Conservation (phyloP, 92 coral and sea anemone species). For the Scolanthus callimorphus region DNA sequence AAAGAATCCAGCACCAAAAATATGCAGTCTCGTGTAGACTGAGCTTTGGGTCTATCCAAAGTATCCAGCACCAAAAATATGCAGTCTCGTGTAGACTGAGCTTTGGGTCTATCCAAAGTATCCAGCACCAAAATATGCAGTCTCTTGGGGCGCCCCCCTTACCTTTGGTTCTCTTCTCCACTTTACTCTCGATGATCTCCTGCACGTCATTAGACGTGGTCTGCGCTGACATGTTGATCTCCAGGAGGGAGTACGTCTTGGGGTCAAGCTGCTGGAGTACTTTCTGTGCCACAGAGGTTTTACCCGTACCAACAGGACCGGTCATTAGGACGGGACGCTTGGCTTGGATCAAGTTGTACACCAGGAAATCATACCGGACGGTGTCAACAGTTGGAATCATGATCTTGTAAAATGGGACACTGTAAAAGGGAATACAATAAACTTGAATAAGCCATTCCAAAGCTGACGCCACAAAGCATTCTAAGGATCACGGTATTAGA, state of each 20-base stretch:
- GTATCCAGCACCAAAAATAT: too few relatives aligned
- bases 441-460: too few relatives aligned
- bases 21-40: too few relatives aligned
- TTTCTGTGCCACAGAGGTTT: constrained; percentile 97
- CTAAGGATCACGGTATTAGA: too few relatives aligned
- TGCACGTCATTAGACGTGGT: constrained; percentile 95
- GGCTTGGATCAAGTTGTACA: constrained; percentile 93
- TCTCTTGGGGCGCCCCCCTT: too few relatives aligned
- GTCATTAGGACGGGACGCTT: constrained; percentile 93
- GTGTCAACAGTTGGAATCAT: constrained; percentile 99
- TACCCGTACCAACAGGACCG: constrained; percentile 99
- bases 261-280: constrained; percentile 96
- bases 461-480: too few relatives aligned
- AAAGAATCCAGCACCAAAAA: too few relatives aligned
- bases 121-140: too few relatives aligned
- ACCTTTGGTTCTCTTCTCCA: constrained; percentile 99
- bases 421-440: neutral
- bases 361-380: constrained; percentile 97
- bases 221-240: constrained; percentile 97
- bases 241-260: constrained; percentile 82
- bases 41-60: too few relatives aligned
- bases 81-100: too few relatives aligned
- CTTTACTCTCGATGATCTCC: constrained; percentile 96
- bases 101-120: too few relatives aligned
- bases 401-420: constrained; percentile 97